Evolutionary conservation across 2,888 invertebrate species (phyloP).

Genomic region (Drosophila ochracea): DNA sequence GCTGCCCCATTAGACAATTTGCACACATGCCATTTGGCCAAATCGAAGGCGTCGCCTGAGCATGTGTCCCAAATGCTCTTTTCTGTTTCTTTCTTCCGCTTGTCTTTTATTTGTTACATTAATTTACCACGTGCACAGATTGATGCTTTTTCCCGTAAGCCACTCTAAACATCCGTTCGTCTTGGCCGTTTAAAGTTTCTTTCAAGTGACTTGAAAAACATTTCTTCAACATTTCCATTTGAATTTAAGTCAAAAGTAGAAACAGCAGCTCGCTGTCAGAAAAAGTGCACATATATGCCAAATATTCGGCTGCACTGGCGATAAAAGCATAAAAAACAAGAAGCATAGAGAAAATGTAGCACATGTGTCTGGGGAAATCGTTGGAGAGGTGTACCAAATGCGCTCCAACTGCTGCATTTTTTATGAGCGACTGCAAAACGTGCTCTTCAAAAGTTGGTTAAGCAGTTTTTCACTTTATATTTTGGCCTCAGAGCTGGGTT

Average conservation of each 20-base stretch:
- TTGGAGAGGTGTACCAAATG: slow-evolving; percentile 41
- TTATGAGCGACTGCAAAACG: slow-evolving; percentile 35
- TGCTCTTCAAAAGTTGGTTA: slow-evolving; percentile 20
- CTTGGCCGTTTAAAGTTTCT: slow-evolving; percentile 51
- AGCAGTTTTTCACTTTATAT: slow-evolving; percentile 29
- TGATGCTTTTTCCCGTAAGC: slow-evolving; percentile 37
- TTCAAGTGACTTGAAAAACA: slow-evolving; percentile 41
- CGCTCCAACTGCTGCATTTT: slow-evolving; percentile 51
- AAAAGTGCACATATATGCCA: slow-evolving; percentile 35
- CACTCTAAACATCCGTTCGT: slow-evolving; percentile 53
- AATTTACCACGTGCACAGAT: slow-evolving; percentile 41
- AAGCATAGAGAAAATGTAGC: slow-evolving; percentile 11
- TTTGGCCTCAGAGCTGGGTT: slow-evolving; percentile 8
- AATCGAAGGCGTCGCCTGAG: slow-evolving; percentile 29
- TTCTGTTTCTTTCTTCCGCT: slow-evolving; percentile 9
- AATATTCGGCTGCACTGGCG: slow-evolving; percentile 28
- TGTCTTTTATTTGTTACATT: slow-evolving; percentile 18
- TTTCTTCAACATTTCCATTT: slow-evolving; percentile 35
- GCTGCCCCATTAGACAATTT: slow-evolving; percentile 77
- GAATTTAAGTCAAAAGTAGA: slow-evolving; percentile 26
- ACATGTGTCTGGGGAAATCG: slow-evolving; percentile 15
- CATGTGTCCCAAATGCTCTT: slow-evolving; percentile 46
- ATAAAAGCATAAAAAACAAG: slow-evolving; percentile 14
- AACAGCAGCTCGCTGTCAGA: slow-evolving; percentile 1
- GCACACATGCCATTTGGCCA: slow-evolving; percentile 63